Conservation (phyloP, 2,113 vertebrate species). For the Fregata magnificens region DNA sequence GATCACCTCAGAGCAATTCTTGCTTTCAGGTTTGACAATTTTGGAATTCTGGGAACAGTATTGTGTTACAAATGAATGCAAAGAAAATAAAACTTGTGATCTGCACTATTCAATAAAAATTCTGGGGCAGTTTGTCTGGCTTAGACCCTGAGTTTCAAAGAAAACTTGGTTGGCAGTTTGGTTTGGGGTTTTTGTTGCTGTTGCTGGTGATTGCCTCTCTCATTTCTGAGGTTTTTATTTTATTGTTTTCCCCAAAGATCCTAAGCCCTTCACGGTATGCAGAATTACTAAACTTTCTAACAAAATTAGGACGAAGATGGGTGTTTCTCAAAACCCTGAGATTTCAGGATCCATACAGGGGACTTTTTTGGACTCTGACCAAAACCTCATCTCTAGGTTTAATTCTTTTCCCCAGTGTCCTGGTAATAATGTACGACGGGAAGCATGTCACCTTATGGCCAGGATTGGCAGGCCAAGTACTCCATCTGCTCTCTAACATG, state of each 20-base stretch:
- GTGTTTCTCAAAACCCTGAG: neutral
- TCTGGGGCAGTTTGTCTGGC: neutral
- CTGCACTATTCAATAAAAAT: neutral
- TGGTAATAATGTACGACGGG: neutral
- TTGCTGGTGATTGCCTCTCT: neutral
- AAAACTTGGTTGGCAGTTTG: neutral
- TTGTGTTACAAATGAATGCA: rapidly evolving
- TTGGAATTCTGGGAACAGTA: neutral
- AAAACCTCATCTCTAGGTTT: neutral
- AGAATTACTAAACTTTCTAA: neutral
- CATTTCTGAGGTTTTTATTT: neutral
- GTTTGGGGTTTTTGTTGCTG: neutral
- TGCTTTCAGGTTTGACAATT: neutral
- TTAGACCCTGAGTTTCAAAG: neutral
- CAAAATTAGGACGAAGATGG: neutral
- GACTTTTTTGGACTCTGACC: neutral
- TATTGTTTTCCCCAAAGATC: neutral
- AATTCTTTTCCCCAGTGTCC: neutral
- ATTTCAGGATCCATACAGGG: neutral
- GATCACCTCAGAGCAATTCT: neutral
- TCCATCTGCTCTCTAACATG: neutral
- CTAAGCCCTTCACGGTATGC: neutral
- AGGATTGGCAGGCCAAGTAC: neutral
- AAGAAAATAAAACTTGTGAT: neutral
- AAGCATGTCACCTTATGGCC: neutral